These are phyloP conservation scores for Tipula confusa DNA, from an alignment of 2,888 invertebrate species.

Conservation along the genomic window DNA sequence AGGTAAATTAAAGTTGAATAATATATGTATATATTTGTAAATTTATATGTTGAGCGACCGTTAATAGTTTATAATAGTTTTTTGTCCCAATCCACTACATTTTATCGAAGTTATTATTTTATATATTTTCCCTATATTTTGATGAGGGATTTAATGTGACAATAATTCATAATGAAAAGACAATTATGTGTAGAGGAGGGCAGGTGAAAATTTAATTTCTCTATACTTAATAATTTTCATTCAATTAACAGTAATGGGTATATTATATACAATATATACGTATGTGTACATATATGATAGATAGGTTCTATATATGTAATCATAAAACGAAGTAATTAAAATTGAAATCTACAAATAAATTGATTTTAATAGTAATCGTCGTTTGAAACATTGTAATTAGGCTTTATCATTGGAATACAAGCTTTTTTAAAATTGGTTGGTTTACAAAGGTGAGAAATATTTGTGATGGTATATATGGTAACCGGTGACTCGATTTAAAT, in stretches of 20 bases:
- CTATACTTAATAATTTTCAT: background rate
- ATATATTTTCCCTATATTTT: background rate
- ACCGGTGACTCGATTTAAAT: too few relatives aligned
- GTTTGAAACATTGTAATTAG: background rate
- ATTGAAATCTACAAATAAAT: background rate
- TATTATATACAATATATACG: background rate
- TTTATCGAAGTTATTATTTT: background rate
- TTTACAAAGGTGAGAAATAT: too few relatives aligned
- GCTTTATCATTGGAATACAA: background rate
- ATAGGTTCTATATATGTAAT: background rate
- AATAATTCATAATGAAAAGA: background rate
- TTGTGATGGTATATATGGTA: too few relatives aligned
- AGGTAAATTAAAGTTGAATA: slow-evolving; percentile 53
- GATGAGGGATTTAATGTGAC: background rate
- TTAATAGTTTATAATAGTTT: background rate
- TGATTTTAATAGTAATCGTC: background rate
- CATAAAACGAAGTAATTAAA: background rate
- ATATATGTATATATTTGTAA: background rate
- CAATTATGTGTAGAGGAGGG: background rate
- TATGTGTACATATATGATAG: background rate
- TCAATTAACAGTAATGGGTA: background rate
- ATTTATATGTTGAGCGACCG: too few relatives aligned
- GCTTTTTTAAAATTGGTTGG: too few relatives aligned
- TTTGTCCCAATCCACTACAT: background rate
- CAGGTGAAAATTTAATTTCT: background rate